These are phyloP conservation scores for Rotaria sp. DNA, from an alignment of 2,888 invertebrate genomes.

Conservation along the genomic window DNA sequence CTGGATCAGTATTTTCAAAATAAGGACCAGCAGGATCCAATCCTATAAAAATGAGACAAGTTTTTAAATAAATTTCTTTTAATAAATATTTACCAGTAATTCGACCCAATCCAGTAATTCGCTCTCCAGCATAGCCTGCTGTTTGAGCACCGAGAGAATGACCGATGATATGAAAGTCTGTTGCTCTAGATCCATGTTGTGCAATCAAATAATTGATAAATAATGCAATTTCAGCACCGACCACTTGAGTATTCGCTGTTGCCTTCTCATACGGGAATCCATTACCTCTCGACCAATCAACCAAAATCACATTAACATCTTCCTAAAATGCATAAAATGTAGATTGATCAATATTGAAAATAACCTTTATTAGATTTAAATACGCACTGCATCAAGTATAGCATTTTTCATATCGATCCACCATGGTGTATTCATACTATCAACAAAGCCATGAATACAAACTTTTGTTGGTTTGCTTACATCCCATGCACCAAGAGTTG, in stretches of 20 bases:
- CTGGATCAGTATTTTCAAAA: slow-evolving; percentile 74
- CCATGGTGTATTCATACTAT: slow-evolving; percentile 30
- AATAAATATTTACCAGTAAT: slow-evolving; percentile 33
- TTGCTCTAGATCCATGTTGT: slow-evolving; percentile 25
- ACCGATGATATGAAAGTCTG: slow-evolving; percentile 41
- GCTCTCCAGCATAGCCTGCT: slow-evolving; percentile 41
- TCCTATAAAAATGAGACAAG: background rate
- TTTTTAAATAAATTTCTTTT: too few relatives aligned
- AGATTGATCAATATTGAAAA: background rate
- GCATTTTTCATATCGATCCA: slow-evolving; percentile 33
- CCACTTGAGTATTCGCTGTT: slow-evolving; percentile 40
- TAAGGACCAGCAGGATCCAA: slow-evolving; percentile 83
- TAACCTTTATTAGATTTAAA: background rate
- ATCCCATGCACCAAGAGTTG: background rate
- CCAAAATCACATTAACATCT: slow-evolving; percentile 34
- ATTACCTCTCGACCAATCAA: slow-evolving; percentile 41
- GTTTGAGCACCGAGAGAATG: slow-evolving; percentile 42
- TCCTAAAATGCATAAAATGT: background rate
- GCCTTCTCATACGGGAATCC: slow-evolving; percentile 40
- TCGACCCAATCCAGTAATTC: slow-evolving; percentile 31
- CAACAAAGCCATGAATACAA: slow-evolving; percentile 33
- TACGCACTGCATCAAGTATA: background rate
- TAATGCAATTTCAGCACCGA: slow-evolving; percentile 41
- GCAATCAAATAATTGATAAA: slow-evolving; percentile 36
- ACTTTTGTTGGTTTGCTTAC: slow-evolving; percentile 19